Base-by-base conservation (phyloP, 1,140 invertebrate genomes). In the Temnothorax longispinosus region DNA sequence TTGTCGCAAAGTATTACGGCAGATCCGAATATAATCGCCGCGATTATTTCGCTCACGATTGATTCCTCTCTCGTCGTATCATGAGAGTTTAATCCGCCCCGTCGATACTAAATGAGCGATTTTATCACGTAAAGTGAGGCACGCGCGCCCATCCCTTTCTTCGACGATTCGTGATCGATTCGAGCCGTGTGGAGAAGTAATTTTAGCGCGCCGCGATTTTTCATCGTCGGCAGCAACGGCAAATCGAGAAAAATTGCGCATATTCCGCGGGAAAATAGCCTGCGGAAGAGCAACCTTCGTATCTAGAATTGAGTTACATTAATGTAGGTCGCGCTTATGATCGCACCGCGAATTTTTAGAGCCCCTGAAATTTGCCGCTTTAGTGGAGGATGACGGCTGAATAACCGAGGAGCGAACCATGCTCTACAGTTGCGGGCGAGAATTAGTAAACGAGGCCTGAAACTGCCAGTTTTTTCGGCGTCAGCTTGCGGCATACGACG, bases 271-370 rank as follows among this genome's bases (percentile, higher is more conserved):
- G 60, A 58, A 60, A 60, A 21, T 56, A 47, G 35, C 15, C 3
- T 10, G 27, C 15, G 27, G 27, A 62, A 84, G 11, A 84, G 11
- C 27, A 38, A 11, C 38, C 60, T 75, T 50, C 44, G 18, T 56
- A 32, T 32, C 65, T 3, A n/a, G 18, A 84, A 84, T 84, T 32
- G 11, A 84, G 56, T 84, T 74, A 75, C 27, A 3, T 41, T 62
- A 60, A 84, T 75, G 41, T 84, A 84, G 54, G 80, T 75, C 41
- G 80, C 54, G 69, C 27, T 38, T 60, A 50, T 44, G 13, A 84
- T 84, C 41, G 5, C 47, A 27, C 13, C 32, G 32, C n/a, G 27
- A 84, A 74, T 18, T 84, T 71, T 84, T 52, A 50, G 41, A 47
- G 18, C 32, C 69, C 50, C 27, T 32, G 69, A 75, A 84, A 84